Percentiles rank a stretch among this genome's conserved stretches.
Evolutionary conservation across 2,888 invertebrate species (phyloP).

Genomic region (Temnothorax ravouxi): DNA sequence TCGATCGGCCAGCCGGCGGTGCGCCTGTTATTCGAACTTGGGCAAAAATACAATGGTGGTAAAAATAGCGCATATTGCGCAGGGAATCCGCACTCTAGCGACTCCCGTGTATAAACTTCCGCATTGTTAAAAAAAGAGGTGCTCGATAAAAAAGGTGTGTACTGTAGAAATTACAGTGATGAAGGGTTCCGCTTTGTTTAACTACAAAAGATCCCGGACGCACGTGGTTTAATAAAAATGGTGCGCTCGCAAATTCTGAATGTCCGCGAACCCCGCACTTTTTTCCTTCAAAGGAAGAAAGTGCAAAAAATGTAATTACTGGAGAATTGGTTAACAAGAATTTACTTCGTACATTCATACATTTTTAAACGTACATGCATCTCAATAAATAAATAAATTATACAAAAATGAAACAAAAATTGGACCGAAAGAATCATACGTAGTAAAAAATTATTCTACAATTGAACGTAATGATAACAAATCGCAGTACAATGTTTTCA

Average conservation of each 20-base stretch:
- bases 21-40: constrained; percentile 37
- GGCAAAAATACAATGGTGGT: constrained; percentile 32
- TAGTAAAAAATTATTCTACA: not conserved
- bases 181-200: constrained; percentile 48
- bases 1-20: constrained; percentile 47
- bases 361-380: not conserved
- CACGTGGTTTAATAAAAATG: constrained; percentile 41
- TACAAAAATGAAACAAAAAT: not conserved
- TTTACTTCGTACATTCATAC: not conserved
- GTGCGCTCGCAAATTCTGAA: constrained; percentile 7
- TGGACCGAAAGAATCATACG: not conserved
- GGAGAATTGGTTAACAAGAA: not conserved
- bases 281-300: not conserved
- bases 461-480: not conserved
- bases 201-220: constrained; percentile 39
- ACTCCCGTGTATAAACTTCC: constrained; percentile 36
- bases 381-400: not conserved
- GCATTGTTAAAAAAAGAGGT: constrained; percentile 12
- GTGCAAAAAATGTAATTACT: constrained; percentile 4
- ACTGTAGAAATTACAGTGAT: constrained; percentile 46
- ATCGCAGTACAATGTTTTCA: not conserved
- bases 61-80: constrained; percentile 42
- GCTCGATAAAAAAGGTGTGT: constrained; percentile 23
- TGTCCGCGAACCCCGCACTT: not conserved
- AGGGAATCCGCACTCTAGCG: constrained; percentile 17